Conservation (phyloP, 2,797 vertebrate species). For the Phrynocephalus forsythii region DNA sequence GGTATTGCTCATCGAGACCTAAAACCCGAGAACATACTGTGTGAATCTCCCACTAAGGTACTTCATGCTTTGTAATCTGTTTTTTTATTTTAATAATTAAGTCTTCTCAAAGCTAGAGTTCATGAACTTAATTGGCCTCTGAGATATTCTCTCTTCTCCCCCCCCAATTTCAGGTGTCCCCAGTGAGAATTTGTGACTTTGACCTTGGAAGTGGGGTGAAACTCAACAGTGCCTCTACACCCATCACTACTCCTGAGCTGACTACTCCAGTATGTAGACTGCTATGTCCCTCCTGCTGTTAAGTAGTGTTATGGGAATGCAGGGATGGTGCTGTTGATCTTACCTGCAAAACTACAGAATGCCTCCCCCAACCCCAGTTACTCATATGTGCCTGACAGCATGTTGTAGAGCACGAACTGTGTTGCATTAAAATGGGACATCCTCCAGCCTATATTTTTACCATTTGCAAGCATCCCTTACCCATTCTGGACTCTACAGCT, state of each 20-base stretch:
- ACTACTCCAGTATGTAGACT: constrained; percentile 88
- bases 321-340: not conserved
- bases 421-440: not conserved
- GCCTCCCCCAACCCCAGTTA: not conserved
- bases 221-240: constrained; percentile 93
- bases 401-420: not conserved
- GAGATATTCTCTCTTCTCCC: not conserved
- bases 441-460: not conserved
- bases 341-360: not conserved
- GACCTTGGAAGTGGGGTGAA: constrained; percentile 96
- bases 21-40: constrained; percentile 96
- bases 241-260: constrained; percentile 96
- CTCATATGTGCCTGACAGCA: not conserved
- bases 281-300: not conserved
- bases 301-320: not conserved
- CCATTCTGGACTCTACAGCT: not conserved
- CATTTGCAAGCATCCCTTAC: not conserved
- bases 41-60: constrained; percentile 92
- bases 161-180: constrained; percentile 84
- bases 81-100: not conserved
- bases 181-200: constrained; percentile 98
- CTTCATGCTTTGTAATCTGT: not conserved
- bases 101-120: not conserved
- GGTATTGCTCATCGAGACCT: constrained; percentile 97
- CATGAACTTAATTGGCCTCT: not conserved